A percentile compares a stretch with the other conserved stretches of the same genome.
Evolutionary conservation across 2,797 vertebrate species (phyloP).

Genomic region (Typhlichthys subterraneus): DNA sequence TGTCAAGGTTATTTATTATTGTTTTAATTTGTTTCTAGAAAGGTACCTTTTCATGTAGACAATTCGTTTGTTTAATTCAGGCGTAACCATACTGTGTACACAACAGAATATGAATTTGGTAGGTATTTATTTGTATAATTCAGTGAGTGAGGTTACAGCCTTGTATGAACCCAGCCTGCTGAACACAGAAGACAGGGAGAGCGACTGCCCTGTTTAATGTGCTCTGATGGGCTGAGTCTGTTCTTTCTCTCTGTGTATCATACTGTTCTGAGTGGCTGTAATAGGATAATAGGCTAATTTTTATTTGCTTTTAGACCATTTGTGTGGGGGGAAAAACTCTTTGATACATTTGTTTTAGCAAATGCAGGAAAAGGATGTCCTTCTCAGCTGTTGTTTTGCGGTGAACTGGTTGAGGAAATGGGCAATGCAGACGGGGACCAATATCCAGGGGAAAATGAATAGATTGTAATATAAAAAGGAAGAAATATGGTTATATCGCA

Average conservation of each 20-base stretch:
- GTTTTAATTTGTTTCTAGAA: conserved; percentile 42
- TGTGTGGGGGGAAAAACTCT: conserved; percentile 53
- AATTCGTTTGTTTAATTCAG: conserved; percentile 62
- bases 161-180: conserved; percentile 46
- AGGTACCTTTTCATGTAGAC: conserved; percentile 46
- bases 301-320: conserved; percentile 70
- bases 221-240: conserved; percentile 67
- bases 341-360: conserved; percentile 64
- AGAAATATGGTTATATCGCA: conserved; percentile 20
- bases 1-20: conserved; percentile 66
- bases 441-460: conserved; percentile 35
- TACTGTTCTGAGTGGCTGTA: conserved; percentile 64
- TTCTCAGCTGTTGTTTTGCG: conserved; percentile 24
- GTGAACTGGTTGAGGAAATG: conserved; percentile 31
- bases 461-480: conserved; percentile 21
- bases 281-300: conserved; percentile 75
- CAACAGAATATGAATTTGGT: conserved; percentile 55
- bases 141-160: conserved; percentile 29
- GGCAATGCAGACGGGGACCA: conserved; percentile 20
- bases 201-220: conserved; percentile 69
- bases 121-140: conserved; percentile 70
- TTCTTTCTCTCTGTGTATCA: conserved; percentile 67
- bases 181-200: conserved; percentile 22
- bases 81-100: conserved; percentile 35
- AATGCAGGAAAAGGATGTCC: conserved; percentile 53